phyloP scores from a whole-genome alignment of 2,797 vertebrate species.

The Adelosebastes latens region DNA sequence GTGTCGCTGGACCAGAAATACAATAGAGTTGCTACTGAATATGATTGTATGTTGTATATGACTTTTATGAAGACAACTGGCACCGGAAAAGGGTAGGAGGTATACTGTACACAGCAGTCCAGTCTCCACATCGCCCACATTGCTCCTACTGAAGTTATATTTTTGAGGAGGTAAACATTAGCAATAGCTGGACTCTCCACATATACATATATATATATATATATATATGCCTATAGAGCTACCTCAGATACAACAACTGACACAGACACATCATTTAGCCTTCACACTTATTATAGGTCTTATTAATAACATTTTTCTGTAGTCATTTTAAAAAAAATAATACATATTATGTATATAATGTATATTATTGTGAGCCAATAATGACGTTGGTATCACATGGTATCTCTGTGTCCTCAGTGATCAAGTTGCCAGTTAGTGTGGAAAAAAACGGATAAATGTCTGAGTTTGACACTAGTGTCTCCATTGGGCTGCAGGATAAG shows the following conservation, averaged over 20 bases:
- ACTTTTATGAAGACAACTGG: constrained; percentile 5
- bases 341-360: no score
- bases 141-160: neutral
- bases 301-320: no score
- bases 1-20: constrained; percentile 9
- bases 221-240: neutral
- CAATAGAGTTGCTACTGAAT: constrained; percentile 1
- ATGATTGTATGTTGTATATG: constrained; percentile 5
- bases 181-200: neutral
- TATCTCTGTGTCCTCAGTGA: no score
- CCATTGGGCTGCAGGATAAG: no score
- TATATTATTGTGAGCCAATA: no score
- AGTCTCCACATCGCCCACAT: neutral
- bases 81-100: neutral
- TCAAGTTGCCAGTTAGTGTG: neutral
- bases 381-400: no score
- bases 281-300: neutral
- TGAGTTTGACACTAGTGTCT: no score
- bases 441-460: no score
- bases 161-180: neutral
- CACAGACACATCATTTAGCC: neutral
- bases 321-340: no score
- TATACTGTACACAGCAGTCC: neutral
- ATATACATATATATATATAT: no score
- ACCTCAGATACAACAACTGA: neutral